A percentile compares a stretch with the other conserved stretches of the same genome.
Evolutionary conservation across 2,888 invertebrate genomes (phyloP).

Genomic region (Cartodere bifasciata): DNA sequence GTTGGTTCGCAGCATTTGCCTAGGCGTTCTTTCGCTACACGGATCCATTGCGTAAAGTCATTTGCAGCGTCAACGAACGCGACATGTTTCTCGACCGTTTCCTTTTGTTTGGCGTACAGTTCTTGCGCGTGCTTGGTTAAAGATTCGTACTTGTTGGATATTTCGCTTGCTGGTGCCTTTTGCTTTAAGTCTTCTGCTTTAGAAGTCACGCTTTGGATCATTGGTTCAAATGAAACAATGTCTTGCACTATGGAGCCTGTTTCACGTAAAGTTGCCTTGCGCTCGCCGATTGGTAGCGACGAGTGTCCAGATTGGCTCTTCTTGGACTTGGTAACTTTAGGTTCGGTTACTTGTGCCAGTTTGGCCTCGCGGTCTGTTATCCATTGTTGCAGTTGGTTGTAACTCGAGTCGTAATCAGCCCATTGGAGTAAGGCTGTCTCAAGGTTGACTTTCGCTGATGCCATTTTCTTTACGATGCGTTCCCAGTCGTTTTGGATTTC

Average conservation of each 20-base stretch:
- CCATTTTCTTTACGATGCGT: slow-evolving; percentile 78
- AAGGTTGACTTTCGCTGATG: slow-evolving; percentile 78
- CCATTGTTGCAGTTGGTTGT: slow-evolving; percentile 87
- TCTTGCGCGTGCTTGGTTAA: slow-evolving; percentile 84
- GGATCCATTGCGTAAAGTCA: slow-evolving; percentile 86
- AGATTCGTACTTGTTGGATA: slow-evolving; percentile 80
- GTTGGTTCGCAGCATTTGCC: slow-evolving; percentile 88
- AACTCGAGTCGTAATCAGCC: slow-evolving; percentile 92
- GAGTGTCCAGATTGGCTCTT: slow-evolving; percentile 69
- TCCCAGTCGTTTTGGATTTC: slow-evolving; percentile 90
- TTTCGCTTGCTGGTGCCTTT: slow-evolving; percentile 83
- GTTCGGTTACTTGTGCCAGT: slow-evolving; percentile 78
- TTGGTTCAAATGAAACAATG: slow-evolving; percentile 91
- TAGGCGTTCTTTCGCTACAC: slow-evolving; percentile 78
- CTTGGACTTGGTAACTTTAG: slow-evolving; percentile 66
- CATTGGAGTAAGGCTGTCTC: slow-evolving; percentile 87
- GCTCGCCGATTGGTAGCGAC: slow-evolving; percentile 68
- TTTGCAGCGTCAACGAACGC: slow-evolving; percentile 84
- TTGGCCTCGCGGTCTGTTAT: slow-evolving; percentile 87
- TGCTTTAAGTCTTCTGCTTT: slow-evolving; percentile 89
- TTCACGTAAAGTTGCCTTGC: slow-evolving; percentile 78
- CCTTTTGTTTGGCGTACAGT: slow-evolving; percentile 76
- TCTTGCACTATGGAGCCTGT: slow-evolving; percentile 93
- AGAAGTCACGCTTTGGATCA: slow-evolving; percentile 89
- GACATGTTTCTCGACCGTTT: slow-evolving; percentile 82